phyloP scores from a whole-genome alignment of 2,888 invertebrate genomes.

The Diachrysia chrysitis region DNA sequence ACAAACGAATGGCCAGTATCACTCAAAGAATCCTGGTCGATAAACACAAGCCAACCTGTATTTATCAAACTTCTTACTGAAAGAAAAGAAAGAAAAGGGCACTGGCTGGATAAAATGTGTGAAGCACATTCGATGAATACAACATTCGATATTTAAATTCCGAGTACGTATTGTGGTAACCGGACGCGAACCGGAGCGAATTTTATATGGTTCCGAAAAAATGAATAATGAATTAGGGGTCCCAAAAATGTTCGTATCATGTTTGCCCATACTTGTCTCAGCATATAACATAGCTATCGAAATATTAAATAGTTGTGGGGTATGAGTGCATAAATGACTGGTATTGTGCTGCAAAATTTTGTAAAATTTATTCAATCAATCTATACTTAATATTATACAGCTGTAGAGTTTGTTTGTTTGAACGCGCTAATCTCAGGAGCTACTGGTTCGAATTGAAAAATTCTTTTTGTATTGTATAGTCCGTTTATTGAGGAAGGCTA shows the following conservation, averaged over 20 bases:
- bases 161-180: conserved; percentile 21
- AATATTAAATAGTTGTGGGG: no score
- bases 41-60: background rate
- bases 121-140: conserved; percentile 24
- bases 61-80: background rate
- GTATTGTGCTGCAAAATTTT: no score
- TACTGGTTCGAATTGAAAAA: no score
- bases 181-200: conserved; percentile 17
- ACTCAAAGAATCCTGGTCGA: background rate
- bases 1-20: no score
- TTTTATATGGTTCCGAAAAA: conserved; percentile 15
- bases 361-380: no score
- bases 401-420: no score
- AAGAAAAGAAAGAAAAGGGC: background rate
- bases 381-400: no score
- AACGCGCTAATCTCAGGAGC: no score
- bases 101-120: conserved; percentile 6
- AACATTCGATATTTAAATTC: conserved; percentile 39
- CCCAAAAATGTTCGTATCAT: background rate
- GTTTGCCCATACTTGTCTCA: background rate
- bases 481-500: no score
- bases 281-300: no score
- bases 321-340: no score
- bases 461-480: no score
- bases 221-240: conserved; percentile 17